Conservation (phyloP, 2,797 vertebrate species). For the Chiroxiphia lanceolata region DNA sequence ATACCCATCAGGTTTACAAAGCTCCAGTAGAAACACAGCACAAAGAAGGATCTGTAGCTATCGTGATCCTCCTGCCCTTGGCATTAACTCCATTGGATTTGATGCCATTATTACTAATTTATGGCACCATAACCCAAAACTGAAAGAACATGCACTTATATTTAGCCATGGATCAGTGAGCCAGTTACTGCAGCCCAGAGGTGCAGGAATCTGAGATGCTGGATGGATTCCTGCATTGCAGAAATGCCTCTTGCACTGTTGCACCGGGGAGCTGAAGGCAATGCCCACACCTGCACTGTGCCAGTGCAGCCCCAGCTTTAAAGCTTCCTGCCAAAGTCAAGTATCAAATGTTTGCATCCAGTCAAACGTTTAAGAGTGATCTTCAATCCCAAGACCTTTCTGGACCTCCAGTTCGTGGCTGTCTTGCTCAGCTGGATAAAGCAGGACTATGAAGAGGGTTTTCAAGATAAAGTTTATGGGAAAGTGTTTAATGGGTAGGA, state of each 20-base stretch:
- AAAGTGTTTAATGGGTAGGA: neutral
- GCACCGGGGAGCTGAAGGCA: neutral
- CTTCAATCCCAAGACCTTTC: neutral
- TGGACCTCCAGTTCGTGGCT: neutral
- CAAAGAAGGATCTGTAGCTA: neutral
- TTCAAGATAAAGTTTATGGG: neutral
- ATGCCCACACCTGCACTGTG: accelerated
- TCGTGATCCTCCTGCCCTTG: neutral
- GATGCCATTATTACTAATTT: neutral
- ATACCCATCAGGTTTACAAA: neutral
- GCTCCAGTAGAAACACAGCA: neutral
- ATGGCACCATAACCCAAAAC: neutral
- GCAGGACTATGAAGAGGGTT: neutral
- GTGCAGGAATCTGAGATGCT: neutral
- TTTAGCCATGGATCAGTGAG: neutral
- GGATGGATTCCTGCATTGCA: neutral
- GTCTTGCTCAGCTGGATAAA: neutral
- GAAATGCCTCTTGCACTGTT: neutral
- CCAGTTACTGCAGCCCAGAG: neutral
- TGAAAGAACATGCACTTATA: neutral
- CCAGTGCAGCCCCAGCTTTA: neutral
- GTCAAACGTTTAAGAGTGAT: neutral
- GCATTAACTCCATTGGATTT: neutral
- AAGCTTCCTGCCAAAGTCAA: neutral
- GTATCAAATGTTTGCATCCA: neutral